Evolutionary conservation across 2,113 vertebrate genomes (phyloP).

Genomic region (Vireo altiloquus): DNA sequence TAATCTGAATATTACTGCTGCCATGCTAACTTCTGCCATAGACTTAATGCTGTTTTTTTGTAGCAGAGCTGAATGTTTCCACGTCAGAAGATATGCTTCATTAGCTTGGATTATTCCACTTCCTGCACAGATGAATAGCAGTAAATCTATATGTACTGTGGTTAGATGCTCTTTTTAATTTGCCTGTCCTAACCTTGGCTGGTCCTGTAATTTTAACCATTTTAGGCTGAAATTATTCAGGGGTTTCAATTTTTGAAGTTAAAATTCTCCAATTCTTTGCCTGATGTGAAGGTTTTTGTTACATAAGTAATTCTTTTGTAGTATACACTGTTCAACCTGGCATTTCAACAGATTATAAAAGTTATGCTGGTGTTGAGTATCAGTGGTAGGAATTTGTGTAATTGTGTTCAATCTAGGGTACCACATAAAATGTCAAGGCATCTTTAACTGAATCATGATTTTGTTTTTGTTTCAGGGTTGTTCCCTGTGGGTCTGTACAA

Average conservation of each 20-base stretch:
- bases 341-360: neutral
- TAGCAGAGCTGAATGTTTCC: conserved; percentile 30
- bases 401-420: neutral
- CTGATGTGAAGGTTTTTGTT: neutral
- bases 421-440: neutral
- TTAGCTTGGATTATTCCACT: conserved; percentile 44
- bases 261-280: neutral
- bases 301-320: neutral
- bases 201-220: neutral
- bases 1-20: conserved; percentile 42
- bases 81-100: conserved; percentile 37
- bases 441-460: neutral
- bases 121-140: conserved; percentile 18
- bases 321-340: neutral
- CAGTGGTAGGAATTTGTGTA: neutral
- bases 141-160: conserved; percentile 10
- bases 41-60: conserved; percentile 27
- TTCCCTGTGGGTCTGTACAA: conserved; percentile 84
- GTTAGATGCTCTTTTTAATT: conserved; percentile 13
- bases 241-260: neutral
- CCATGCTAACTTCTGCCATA: conserved; percentile 7
- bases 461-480: conserved; percentile 80
- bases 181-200: conserved; percentile 6
- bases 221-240: conserved; percentile 10
- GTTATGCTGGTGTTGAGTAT: neutral